Base-by-base conservation (phyloP, 2,113 vertebrate genomes). In the Columba janthina region DNA sequence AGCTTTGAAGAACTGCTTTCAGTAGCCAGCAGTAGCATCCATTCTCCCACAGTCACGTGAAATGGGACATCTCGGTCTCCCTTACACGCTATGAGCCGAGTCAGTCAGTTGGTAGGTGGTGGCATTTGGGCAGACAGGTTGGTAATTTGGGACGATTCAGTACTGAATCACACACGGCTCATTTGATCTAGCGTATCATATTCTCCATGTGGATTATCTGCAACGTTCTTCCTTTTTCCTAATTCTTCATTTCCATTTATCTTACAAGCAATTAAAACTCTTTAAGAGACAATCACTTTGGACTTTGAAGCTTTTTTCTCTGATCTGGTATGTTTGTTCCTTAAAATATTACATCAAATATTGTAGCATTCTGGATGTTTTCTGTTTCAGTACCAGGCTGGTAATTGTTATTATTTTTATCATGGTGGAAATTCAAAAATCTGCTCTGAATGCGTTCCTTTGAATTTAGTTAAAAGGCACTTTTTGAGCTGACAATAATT, bases 331-430 rank as follows among this genome's bases (percentile, higher is more conserved):
- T 56, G 51, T 56, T 88, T 90, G 62, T 56, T 62, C 78, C 65
- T 91, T 66, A 80, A 85, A 67, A 79, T 44, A 40, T 7, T 36
- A 61, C 48, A 86, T 86, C 65, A 94, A 84, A 77, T 84, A 66
- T 48, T 80, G 48, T 89, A 69, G 46, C 75, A 86, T 73, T 67
- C 69, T 88, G 72, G 13, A 77, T 72, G 60, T 58, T 91, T 92
- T 88, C 72, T 93, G 79, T 86, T 93, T 94, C 85, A 86, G 51
- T 93, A 86, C 67, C n/a, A 56, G 71, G 34, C 53, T 84, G 40
- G 56, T 81, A 93, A 90, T 86, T 95, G 93, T 83, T 92, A 93
- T 96, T 86, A 90, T 60, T 73, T 95, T 94, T 91, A 92, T 76
- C 72, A 25, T 7, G 29, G 61, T 32, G 51, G 40, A 66, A 88